Base-by-base conservation (phyloP, 2,888 invertebrate genomes). In the Phragmatobia fuliginosa region DNA sequence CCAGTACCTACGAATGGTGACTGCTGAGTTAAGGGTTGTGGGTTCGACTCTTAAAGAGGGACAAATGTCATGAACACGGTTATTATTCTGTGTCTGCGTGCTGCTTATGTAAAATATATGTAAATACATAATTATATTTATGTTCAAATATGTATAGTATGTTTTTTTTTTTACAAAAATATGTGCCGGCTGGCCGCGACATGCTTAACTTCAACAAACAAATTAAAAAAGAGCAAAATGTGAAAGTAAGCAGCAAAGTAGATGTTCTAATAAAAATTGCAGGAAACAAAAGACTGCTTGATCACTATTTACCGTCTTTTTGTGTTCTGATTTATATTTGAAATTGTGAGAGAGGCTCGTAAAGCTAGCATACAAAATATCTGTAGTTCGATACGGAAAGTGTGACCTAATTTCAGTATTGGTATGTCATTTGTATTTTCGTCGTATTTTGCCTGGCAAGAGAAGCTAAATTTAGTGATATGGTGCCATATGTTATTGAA, bases 381-480 rank as follows among this genome's bases (percentile, higher is more conserved):
- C 45, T 61, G 60, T 67, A 70, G 49, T n/a, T 70, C 11, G 32
- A 66, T 33, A 58, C 63, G 31, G 32, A 31, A 49, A 33, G 68
- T 75, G 59, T 80, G 80, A 75, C 80, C 80, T 58, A 75, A 71
- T 80, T 80, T 77, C 75, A 67, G 56, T 64, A 62, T 68, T 71
- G 33, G 52, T 56, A 69, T 77, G 68, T 63, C 66, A 73, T 75
- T 66, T 62, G 71, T 73, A 75, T 69, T 56, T 64, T 62, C 59
- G 66, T 65, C 63, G 70, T 70, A 72, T 77, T 77, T 73, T 65
- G 67, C 64, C 16, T 63, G 25, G 61, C 41, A 31, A 41, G 45
- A 56, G 69, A 66, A 66, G 68, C 63, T 68, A 73, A 73, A 49
- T 49, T 49, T 49, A 3, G 49, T n/a, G 70, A 68, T 71, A 67